These are phyloP conservation scores for Malaclemys terrapin DNA, from an alignment of 2,113 vertebrate genomes.

Conservation along the genomic window DNA sequence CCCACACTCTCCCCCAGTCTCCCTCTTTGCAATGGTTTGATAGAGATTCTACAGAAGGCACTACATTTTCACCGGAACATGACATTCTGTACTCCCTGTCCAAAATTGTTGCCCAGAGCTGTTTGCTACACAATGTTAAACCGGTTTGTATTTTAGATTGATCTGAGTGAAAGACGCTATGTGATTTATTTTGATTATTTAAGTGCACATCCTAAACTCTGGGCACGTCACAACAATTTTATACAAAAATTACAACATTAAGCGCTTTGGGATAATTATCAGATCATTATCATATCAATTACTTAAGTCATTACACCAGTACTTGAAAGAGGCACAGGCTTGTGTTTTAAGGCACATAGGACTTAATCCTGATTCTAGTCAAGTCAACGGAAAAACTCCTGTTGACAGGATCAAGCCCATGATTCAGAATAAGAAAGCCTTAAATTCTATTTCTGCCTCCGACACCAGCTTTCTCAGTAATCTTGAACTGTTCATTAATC, in stretches of 20 bases:
- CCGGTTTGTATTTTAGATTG: not conserved
- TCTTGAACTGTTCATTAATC: not conserved
- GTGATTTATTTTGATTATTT: not conserved
- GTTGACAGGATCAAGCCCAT: not conserved
- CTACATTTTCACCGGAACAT: not conserved
- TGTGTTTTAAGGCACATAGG: not conserved
- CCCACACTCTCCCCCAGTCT: not conserved
- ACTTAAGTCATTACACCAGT: accelerated
- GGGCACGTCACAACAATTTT: not conserved
- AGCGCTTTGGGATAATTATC: not conserved
- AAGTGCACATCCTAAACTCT: not conserved
- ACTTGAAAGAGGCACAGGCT: not conserved
- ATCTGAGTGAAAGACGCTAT: not conserved
- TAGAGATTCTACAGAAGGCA: not conserved
- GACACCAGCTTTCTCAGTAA: not conserved
- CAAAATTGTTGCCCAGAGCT: not conserved
- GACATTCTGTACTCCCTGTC: not conserved
- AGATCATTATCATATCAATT: not conserved
- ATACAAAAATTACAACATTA: not conserved
- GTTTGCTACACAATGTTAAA: not conserved
- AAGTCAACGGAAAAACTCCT: not conserved
- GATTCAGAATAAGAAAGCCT: not conserved
- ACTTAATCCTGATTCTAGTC: not conserved
- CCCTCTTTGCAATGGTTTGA: not conserved
- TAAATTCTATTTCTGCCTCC: not conserved